These are phyloP conservation scores for Zelostemma sp. DNA, from an alignment of 1,140 invertebrate genomes.

Conservation along the genomic window DNA sequence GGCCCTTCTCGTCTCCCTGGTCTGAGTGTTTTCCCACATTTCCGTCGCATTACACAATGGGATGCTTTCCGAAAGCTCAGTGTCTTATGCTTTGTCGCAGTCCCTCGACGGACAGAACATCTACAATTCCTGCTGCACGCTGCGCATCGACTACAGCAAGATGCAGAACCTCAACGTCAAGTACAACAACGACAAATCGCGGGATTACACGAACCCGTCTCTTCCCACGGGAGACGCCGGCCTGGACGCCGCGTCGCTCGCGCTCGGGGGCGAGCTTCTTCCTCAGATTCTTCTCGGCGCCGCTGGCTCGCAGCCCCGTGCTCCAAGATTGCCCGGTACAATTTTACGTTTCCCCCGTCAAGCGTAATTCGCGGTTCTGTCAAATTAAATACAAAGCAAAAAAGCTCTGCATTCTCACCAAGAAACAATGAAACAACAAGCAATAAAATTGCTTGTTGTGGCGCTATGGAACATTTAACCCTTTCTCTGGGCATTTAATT, in stretches of 20 bases:
- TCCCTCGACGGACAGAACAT: constrained; percentile 98
- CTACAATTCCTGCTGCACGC: constrained; percentile 99
- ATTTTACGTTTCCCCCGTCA: constrained; percentile 27
- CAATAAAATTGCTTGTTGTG: no score
- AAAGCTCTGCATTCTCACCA: no score
- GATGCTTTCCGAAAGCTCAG: constrained; percentile 21
- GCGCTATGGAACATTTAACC: no score
- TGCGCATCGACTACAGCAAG: constrained; percentile 99
- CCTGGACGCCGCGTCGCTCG: constrained; percentile 75
- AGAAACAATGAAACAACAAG: no score
- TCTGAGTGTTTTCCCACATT: constrained; percentile 27
- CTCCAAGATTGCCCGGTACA: constrained; percentile 67
- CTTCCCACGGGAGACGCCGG: constrained; percentile 92
- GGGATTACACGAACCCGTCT: constrained; percentile 98
- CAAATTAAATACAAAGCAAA: not conserved
- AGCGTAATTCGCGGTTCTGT: not conserved
- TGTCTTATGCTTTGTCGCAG: constrained; percentile 69
- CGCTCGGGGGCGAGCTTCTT: constrained; percentile 74
- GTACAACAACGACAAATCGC: constrained; percentile 99
- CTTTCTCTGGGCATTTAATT: no score
- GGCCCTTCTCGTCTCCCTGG: not conserved
- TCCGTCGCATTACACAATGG: constrained; percentile 29
- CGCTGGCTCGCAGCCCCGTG: constrained; percentile 74
- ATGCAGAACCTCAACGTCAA: constrained; percentile 97
- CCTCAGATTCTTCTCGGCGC: constrained; percentile 78